A percentile compares a stretch with the other conserved stretches of the same genome.
Conservation (phyloP, 2,113 vertebrate species). For the Eurypyga helias region DNA sequence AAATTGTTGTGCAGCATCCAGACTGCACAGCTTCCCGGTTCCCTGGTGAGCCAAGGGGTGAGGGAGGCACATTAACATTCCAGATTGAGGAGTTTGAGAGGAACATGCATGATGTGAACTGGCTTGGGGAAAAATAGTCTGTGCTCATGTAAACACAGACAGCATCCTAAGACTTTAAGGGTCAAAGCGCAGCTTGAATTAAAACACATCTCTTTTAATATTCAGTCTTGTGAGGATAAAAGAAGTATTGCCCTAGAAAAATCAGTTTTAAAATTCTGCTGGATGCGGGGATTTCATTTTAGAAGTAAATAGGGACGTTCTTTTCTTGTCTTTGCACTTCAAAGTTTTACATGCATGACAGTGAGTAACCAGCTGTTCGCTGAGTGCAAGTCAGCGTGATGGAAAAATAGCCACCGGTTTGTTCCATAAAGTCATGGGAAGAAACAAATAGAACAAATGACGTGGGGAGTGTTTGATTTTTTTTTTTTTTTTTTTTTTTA, state of each 20-base stretch:
- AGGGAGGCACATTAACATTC: background rate
- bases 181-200: conserved; percentile 31
- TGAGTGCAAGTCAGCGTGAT: background rate
- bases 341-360: conserved; percentile 10
- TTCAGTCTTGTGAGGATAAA: conserved; percentile 14
- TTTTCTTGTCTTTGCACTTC: conserved; percentile 6
- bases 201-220: conserved; percentile 31
- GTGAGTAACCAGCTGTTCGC: background rate
- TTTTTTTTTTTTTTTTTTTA: background rate
- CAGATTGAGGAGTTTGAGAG: background rate
- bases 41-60: fast-evolving
- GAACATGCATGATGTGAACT: background rate
- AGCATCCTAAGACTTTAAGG: background rate
- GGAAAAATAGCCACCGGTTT: background rate
- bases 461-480: background rate
- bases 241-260: conserved; percentile 48
- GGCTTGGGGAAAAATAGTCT: background rate
- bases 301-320: conserved; percentile 31
- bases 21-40: background rate
- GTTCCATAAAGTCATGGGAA: background rate
- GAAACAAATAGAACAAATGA: conserved; percentile 33
- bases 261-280: conserved; percentile 11
- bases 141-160: background rate
- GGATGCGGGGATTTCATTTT: background rate
- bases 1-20: background rate